A percentile compares a stretch with the other conserved stretches of the same genome.
Conservation (phyloP, 2,888 invertebrate genomes). For the Cataglyphis albicans region DNA sequence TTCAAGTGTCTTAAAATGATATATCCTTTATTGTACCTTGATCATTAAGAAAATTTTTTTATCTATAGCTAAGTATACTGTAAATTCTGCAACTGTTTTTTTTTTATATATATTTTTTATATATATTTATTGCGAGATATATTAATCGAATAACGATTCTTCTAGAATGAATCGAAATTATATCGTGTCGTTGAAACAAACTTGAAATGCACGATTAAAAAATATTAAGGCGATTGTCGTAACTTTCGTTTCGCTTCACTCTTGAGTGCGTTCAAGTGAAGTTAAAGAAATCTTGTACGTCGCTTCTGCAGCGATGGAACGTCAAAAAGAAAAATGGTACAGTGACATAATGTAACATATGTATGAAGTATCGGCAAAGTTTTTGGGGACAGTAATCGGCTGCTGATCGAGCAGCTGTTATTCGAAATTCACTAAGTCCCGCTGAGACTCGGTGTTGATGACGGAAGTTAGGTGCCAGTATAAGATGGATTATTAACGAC, state of each 20-base stretch:
- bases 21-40: not conserved
- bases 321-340: not conserved
- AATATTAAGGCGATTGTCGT: slow-evolving; percentile 40
- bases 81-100: not conserved
- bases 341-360: not conserved
- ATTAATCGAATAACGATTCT: not conserved
- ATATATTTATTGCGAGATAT: slow-evolving; percentile 1
- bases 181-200: slow-evolving; percentile 10
- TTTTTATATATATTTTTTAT: too few species aligned
- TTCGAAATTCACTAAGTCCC: slow-evolving; percentile 2
- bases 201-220: slow-evolving; percentile 13
- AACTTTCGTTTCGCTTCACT: slow-evolving; percentile 57
- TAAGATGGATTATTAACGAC: not conserved
- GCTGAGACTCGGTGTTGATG: not conserved
- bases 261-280: slow-evolving; percentile 17
- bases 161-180: not conserved
- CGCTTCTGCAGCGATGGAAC: not conserved
- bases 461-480: not conserved
- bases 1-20: not conserved
- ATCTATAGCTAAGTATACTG: not conserved
- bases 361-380: not conserved
- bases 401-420: not conserved
- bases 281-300: slow-evolving; percentile 13
- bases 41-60: not conserved
- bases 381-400: not conserved